phyloP scores from a whole-genome alignment of 2,113 vertebrate species.

The Stegostoma tigrinum region DNA sequence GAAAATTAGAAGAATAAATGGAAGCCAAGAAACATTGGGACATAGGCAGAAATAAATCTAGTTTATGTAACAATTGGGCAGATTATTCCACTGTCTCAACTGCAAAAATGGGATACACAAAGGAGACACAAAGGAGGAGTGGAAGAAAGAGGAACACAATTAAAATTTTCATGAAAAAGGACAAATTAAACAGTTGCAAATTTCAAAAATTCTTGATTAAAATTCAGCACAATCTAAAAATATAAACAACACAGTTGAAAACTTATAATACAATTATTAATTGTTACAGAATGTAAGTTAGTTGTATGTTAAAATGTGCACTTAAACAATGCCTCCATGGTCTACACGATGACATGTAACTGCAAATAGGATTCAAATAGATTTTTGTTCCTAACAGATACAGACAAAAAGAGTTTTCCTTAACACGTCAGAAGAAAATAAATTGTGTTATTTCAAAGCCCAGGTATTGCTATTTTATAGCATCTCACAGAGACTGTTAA shows the following conservation, averaged over 20 bases:
- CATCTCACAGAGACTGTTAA: background rate
- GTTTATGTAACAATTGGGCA: background rate
- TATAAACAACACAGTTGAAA: background rate
- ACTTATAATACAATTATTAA: background rate
- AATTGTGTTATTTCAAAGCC: constrained; percentile 9
- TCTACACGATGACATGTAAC: background rate
- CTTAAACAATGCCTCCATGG: background rate
- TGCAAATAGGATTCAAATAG: background rate
- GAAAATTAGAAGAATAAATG: background rate
- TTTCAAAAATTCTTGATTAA: background rate
- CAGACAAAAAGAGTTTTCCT: background rate
- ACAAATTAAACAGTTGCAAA: background rate
- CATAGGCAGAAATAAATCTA: background rate
- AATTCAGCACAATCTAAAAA: background rate
- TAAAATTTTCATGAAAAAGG: background rate
- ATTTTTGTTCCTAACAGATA: background rate
- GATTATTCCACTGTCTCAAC: background rate
- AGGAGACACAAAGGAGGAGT: background rate
- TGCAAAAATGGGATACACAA: background rate
- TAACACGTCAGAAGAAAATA: background rate
- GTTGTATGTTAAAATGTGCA: background rate
- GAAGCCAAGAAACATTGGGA: background rate
- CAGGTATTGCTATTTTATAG: background rate
- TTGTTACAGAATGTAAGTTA: background rate
- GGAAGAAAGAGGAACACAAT: constrained; percentile 1